phyloP scores from a whole-genome alignment of 2,797 vertebrate genomes.

The Morelia viridis region DNA sequence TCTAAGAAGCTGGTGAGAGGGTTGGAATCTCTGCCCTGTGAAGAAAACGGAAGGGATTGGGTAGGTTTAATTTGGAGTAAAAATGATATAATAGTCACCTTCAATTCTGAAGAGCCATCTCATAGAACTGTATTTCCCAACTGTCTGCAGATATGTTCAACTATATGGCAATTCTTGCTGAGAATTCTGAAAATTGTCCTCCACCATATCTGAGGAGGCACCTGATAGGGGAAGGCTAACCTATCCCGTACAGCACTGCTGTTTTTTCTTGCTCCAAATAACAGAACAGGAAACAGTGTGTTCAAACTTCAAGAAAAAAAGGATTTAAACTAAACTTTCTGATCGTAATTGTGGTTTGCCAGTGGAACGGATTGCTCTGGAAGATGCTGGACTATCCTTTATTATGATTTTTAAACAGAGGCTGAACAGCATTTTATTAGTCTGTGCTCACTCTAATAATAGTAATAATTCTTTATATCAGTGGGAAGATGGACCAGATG shows the following conservation, averaged over 20 bases:
- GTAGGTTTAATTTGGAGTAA: not conserved
- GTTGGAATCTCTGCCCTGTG: not conserved
- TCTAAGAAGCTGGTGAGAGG: not conserved
- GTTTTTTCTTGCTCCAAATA: not conserved
- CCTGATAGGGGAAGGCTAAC: not conserved
- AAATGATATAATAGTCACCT: too few relatives aligned
- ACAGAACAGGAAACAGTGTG: not conserved
- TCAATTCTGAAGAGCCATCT: not conserved
- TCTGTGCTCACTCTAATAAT: not conserved
- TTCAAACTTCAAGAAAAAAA: not conserved
- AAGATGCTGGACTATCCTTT: not conserved
- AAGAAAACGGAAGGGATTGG: not conserved
- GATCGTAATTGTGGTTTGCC: not conserved
- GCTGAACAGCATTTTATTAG: not conserved
- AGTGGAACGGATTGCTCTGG: not conserved
- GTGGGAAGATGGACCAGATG: not conserved
- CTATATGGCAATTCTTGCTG: not conserved
- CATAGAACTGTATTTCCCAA: not conserved
- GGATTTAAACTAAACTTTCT: not conserved
- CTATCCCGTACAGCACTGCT: not conserved
- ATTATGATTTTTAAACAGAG: not conserved
- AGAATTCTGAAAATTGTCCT: not conserved
- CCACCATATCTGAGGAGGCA: not conserved
- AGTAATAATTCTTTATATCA: not conserved
- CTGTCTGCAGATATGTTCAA: not conserved